Evolutionary conservation across 2,113 vertebrate species (phyloP).

Genomic region (Nesoenas mayeri): DNA sequence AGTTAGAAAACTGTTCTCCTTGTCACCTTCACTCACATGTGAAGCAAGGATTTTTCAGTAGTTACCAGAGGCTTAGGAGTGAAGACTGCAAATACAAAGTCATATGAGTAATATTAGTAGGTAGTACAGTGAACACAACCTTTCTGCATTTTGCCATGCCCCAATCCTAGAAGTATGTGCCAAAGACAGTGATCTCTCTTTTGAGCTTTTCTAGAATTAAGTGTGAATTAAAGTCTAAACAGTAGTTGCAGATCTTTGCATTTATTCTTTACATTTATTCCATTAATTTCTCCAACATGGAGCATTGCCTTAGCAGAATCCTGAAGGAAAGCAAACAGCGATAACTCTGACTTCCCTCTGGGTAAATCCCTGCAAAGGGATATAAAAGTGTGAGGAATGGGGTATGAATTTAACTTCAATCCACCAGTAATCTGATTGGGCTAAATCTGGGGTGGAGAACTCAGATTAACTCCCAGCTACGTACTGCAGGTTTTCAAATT

Average conservation of each 20-base stretch:
- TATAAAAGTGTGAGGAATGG: neutral
- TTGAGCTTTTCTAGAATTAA: neutral
- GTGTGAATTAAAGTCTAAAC: neutral
- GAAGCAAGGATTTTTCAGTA: neutral
- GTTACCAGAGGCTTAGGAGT: neutral
- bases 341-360: neutral
- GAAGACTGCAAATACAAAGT: neutral
- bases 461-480: constrained; percentile 16
- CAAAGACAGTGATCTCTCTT: neutral
- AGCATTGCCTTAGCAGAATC: neutral
- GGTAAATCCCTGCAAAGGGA: neutral
- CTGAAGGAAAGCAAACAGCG: neutral
- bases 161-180: neutral
- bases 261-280: neutral
- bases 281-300: neutral
- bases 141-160: neutral
- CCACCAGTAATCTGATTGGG: neutral
- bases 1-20: neutral
- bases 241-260: neutral
- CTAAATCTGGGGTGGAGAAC: constrained; percentile 19
- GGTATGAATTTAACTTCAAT: constrained; percentile 16
- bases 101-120: neutral
- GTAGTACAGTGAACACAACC: neutral
- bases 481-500: neutral
- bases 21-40: neutral